Evolutionary conservation across 2,113 vertebrate genomes (phyloP), one percentile per base, ranked within the genome.

Genomic region (Drymodes brunneopygia): DNA sequence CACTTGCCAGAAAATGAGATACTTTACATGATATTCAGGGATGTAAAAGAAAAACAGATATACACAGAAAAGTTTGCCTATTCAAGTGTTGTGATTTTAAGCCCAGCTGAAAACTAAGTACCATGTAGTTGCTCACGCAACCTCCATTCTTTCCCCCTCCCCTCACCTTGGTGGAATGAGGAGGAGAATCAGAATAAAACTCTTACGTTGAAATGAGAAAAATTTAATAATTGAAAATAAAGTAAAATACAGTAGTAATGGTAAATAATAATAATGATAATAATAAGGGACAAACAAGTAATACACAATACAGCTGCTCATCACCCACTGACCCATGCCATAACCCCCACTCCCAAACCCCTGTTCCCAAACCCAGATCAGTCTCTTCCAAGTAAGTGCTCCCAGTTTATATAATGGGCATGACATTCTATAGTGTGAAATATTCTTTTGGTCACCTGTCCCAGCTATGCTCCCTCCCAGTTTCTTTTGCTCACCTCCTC

Each of bases 1-100:
- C 36, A 50, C 57, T 71, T 84, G 54, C 61, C 54, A 96, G 38
- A 96, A 96, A 97, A 65, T 35, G 92, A 93, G 74, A 80, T 38
- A 54, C 65, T 88, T 95, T 88, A 33, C 24, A 54, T 85, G 94
- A 96, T 89, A 38, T 95, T 93, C 53, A 57, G 40, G 67, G 22
- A 94, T 3, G 5, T 36, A 44, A 67, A 89, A 90, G 40, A 15
- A 91, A 91, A 75, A 75, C 35, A 92, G 36, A 56, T 72, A 74
- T 23, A 45, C 6, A 62, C 11, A 42, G 72, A 94, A 93, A 86
- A 44, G 20, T 86, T 91, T 88, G 92, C 57, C 50, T 93, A 92
- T 96, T 93, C 81, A 96, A 73, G 42, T 29, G 35, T 7, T 5
- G 2, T 25, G 25, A 10, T 50, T 75, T 75, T 25, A 57, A 66